phyloP scores from a whole-genome alignment of 2,888 invertebrate genomes.

The Anaspis maculata region DNA sequence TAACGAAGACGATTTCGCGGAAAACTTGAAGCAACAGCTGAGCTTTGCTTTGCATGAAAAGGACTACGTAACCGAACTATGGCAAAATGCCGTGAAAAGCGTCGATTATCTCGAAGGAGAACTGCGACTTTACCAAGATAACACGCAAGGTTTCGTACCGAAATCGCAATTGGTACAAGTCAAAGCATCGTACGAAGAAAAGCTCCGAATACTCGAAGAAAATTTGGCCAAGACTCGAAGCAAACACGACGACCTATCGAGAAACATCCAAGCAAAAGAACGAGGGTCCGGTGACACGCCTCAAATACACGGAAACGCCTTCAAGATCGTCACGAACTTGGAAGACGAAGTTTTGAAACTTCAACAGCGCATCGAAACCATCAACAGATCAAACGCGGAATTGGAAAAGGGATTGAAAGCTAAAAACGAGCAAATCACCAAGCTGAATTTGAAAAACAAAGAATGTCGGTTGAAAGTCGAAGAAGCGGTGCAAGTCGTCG shows the following conservation, averaged over 20 bases:
- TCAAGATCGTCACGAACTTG: conserved; percentile 38
- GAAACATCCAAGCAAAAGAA: conserved; percentile 48
- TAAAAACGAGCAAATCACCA: conserved; percentile 37
- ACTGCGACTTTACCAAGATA: conserved; percentile 46
- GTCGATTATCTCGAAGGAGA: conserved; percentile 60
- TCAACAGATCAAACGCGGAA: conserved; percentile 26
- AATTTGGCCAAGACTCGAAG: conserved; percentile 13
- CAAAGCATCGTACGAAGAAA: conserved; percentile 45
- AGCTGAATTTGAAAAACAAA: conserved; percentile 41
- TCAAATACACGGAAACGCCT: conserved; percentile 41
- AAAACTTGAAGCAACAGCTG: conserved; percentile 28
- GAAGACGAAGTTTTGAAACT: conserved; percentile 45
- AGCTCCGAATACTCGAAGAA: conserved; percentile 48
- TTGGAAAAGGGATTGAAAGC: conserved; percentile 41
- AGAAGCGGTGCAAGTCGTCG: conserved; percentile 50
- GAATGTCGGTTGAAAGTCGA: conserved; percentile 48
- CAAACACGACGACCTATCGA: conserved; percentile 16
- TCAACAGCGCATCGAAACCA: conserved; percentile 38
- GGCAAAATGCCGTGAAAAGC: conserved; percentile 59
- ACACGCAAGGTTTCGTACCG: conserved; percentile 29
- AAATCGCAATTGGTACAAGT: conserved; percentile 30
- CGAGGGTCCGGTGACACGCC: conserved; percentile 20
- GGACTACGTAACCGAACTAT: conserved; percentile 54
- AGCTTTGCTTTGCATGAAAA: conserved; percentile 48
- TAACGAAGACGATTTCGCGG: conserved; percentile 19